phyloP scores from a whole-genome alignment of 2,888 invertebrate species.

The Epinotia bilunana region DNA sequence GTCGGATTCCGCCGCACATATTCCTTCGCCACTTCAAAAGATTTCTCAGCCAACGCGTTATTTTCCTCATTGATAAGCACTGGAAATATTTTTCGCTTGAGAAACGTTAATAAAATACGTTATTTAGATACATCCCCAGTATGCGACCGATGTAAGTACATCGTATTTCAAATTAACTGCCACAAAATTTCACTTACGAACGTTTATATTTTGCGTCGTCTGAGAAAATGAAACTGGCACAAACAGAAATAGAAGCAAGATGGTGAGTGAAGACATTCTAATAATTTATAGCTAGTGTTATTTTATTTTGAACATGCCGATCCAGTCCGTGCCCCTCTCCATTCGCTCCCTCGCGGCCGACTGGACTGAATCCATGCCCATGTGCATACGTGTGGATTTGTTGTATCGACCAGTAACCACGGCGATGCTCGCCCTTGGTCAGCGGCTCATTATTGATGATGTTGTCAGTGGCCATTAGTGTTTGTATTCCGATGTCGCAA shows the following conservation, averaged over 20 bases:
- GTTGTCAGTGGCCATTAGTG: slow-evolving; percentile 61
- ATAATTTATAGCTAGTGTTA: slow-evolving; percentile 37
- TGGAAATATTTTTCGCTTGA: slow-evolving; percentile 60
- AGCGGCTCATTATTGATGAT: slow-evolving; percentile 65
- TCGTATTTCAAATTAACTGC: slow-evolving; percentile 43
- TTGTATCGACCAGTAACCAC: slow-evolving; percentile 71
- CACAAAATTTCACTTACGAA: slow-evolving; percentile 84
- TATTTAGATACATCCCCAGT: slow-evolving; percentile 11
- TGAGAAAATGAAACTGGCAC: slow-evolving; percentile 69
- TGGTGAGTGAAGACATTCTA: slow-evolving; percentile 46
- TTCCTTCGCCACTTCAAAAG: slow-evolving; percentile 88
- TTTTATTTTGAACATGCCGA: slow-evolving; percentile 39
- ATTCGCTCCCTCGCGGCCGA: slow-evolving; percentile 48
- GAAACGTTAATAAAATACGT: slow-evolving; percentile 9
- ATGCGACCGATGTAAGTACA: neutral
- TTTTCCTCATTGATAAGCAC: slow-evolving; percentile 91
- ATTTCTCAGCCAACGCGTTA: slow-evolving; percentile 88
- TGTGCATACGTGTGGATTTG: slow-evolving; percentile 55
- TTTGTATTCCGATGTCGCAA: slow-evolving; percentile 49
- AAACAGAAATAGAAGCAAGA: slow-evolving; percentile 56
- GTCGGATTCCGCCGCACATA: slow-evolving; percentile 88
- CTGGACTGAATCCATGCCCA: slow-evolving; percentile 47
- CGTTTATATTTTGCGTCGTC: slow-evolving; percentile 89
- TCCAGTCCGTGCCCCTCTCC: slow-evolving; percentile 47
- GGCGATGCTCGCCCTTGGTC: slow-evolving; percentile 75